Evolutionary conservation across 23 tunicate genomes (phyloP).

Genomic region (Styela clava): DNA sequence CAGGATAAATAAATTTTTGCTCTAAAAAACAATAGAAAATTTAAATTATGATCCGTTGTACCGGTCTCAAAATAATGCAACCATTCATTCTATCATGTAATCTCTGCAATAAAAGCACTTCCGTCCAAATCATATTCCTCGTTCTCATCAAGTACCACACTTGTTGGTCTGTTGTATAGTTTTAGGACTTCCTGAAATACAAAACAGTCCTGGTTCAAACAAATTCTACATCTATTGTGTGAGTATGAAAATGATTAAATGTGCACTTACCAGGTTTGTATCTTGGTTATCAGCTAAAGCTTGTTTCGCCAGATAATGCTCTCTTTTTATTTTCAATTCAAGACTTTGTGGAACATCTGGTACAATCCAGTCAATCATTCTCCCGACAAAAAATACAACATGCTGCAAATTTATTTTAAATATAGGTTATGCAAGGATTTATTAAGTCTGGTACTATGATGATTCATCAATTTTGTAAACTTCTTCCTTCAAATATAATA

Average conservation of each 20-base stretch:
- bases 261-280: constrained; percentile 27
- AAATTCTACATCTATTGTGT: neutral
- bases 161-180: constrained; percentile 15
- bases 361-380: constrained; percentile 88
- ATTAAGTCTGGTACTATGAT: too few species aligned
- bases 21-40: too few species aligned
- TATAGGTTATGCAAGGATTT: neutral
- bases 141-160: neutral
- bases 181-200: constrained; percentile 26
- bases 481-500: too few species aligned
- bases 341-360: constrained; percentile 90
- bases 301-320: constrained; percentile 84
- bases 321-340: constrained; percentile 78
- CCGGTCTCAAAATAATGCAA: too few species aligned
- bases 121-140: neutral
- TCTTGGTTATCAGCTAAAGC: constrained; percentile 81
- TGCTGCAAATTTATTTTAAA: too few species aligned
- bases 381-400: constrained; percentile 77
- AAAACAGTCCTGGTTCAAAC: neutral
- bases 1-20: too few species aligned
- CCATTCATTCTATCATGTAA: neutral
- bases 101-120: constrained; percentile 15
- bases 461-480: too few species aligned
- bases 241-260: too few species aligned
- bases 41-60: too few species aligned